Percentiles rank a stretch among this genome's conserved stretches.
Conservation (phyloP, 2,113 vertebrate species). For the Connochaetes taurinus region DNA sequence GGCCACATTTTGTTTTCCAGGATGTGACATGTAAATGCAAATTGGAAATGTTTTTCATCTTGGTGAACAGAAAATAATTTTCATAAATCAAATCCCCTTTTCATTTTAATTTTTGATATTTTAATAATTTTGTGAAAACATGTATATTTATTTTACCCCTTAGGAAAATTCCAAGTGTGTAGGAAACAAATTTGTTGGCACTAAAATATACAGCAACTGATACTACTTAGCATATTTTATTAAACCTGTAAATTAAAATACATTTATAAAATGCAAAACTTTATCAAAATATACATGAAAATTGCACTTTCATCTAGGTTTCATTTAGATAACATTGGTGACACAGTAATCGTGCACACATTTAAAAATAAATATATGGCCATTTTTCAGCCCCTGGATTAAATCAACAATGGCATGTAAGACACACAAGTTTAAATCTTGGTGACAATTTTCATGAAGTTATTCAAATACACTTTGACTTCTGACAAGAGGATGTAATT, state of each 20-base stretch:
- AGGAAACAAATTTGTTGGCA: conserved; percentile 87
- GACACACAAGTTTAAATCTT: conserved; percentile 90
- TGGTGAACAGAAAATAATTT: conserved; percentile 76
- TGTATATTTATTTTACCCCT: conserved; percentile 95
- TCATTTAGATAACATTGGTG: conserved; percentile 93
- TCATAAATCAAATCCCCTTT: conserved; percentile 85
- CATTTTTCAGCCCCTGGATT: conserved; percentile 87
- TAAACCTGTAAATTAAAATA: conserved; percentile 88
- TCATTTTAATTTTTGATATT: conserved; percentile 84
- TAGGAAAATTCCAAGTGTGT: conserved; percentile 87
- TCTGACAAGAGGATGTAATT: conserved; percentile 95
- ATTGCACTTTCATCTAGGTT: conserved; percentile 83
- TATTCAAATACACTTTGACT: conserved; percentile 97
- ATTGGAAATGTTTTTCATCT: conserved; percentile 74
- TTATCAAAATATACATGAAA: conserved; percentile 88
- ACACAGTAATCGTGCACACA: conserved; percentile 86
- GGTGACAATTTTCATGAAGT: conserved; percentile 93
- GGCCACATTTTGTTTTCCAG: conserved; percentile 54
- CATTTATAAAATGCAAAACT: conserved; percentile 88
- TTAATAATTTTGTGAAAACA: conserved; percentile 85
- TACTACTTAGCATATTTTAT: conserved; percentile 94
- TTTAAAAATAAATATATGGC: conserved; percentile 87
- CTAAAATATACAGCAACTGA: conserved; percentile 92
- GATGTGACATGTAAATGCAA: conserved; percentile 74
- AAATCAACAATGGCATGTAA: conserved; percentile 89